These are phyloP conservation scores for Cartodere bifasciata DNA, from an alignment of 2,888 invertebrate genomes.

Conservation along the genomic window DNA sequence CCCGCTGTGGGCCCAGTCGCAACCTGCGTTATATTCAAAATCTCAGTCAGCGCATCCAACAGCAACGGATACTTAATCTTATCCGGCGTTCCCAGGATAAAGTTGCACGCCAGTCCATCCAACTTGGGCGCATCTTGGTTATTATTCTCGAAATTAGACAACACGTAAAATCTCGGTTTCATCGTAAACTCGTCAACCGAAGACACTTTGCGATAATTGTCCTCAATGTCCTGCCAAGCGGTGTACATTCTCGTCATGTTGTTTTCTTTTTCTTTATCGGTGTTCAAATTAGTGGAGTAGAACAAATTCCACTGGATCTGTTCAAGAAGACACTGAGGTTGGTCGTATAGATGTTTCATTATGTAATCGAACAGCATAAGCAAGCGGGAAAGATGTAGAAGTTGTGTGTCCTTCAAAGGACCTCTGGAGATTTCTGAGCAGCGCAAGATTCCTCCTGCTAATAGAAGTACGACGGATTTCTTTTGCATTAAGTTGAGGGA, in stretches of 20 bases:
- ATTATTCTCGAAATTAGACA: conserved; percentile 65
- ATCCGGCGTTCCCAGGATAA: conserved; percentile 84
- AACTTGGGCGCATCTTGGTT: conserved; percentile 79
- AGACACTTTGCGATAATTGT: conserved; percentile 51
- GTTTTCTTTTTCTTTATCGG: conserved; percentile 44
- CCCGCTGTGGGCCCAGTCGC: conserved; percentile 32
- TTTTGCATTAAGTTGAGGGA: conserved; percentile 93
- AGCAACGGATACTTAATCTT: conserved; percentile 78
- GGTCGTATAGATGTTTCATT: conserved; percentile 90
- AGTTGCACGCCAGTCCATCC: conserved; percentile 87
- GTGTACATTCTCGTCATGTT: conserved; percentile 51
- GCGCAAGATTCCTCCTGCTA: conserved; percentile 60
- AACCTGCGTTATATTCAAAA: conserved; percentile 70
- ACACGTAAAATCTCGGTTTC: conserved; percentile 83
- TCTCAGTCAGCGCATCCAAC: conserved; percentile 72
- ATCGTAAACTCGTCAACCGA: conserved; percentile 54
- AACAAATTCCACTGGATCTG: conserved; percentile 79
- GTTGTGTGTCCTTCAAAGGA: conserved; percentile 51
- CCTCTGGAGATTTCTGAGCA: conserved; percentile 52
- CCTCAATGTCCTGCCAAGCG: conserved; percentile 64
- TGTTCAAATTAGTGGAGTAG: conserved; percentile 47
- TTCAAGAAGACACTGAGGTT: conserved; percentile 72
- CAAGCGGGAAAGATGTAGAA: conserved; percentile 70
- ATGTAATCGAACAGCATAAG: conserved; percentile 84
- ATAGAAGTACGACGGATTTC: conserved; percentile 78